Percentiles rank a stretch among this genome's conserved stretches.
Conservation (phyloP, 2,888 invertebrate genomes). For the Euphydryas editha region DNA sequence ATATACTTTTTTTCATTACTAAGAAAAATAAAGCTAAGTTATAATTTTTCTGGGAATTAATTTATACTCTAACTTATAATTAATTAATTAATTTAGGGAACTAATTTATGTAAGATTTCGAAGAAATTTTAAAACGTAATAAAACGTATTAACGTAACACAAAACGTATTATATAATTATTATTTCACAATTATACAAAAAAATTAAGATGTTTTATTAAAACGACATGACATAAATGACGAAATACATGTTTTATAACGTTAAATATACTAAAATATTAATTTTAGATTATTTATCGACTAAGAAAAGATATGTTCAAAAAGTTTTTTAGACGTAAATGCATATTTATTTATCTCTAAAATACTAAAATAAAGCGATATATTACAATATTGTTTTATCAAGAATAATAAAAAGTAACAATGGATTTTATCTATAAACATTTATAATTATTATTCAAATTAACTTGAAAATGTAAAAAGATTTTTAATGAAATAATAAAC, state of each 20-base stretch:
- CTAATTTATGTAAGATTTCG: too few species aligned
- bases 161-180: too few species aligned
- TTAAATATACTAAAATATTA: neutral
- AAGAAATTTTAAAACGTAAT: too few species aligned
- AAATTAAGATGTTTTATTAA: neutral
- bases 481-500: constrained; percentile 63
- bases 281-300: neutral
- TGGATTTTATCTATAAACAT: neutral
- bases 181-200: too few species aligned
- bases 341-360: neutral
- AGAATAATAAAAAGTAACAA: neutral
- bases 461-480: neutral
- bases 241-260: neutral
- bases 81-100: too few species aligned
- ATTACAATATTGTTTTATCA: neutral
- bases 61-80: too few species aligned
- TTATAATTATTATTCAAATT: neutral
- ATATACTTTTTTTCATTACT: too few species aligned
- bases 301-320: constrained; percentile 1
- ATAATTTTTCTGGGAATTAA: too few species aligned
- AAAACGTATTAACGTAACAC: too few species aligned
- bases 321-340: neutral
- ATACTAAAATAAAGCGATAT: neutral
- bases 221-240: neutral
- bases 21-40: too few species aligned